These are phyloP conservation scores for Beroe ovata DNA, from an alignment of 37 sponge, comb jelly and placozoan genomes.

Conservation along the genomic window DNA sequence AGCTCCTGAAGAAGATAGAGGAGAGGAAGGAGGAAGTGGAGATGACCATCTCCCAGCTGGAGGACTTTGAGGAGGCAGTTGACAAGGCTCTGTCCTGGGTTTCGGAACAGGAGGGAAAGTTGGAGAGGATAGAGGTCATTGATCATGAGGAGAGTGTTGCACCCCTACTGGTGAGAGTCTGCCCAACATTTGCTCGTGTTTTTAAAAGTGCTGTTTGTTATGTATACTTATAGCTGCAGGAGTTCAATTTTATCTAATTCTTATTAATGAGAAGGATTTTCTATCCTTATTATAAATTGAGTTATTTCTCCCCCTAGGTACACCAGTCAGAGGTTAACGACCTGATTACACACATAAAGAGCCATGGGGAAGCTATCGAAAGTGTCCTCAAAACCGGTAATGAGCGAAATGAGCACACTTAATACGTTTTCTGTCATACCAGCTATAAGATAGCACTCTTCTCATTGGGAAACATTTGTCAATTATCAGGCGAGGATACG, in stretches of 20 bases:
- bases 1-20: constrained; percentile 35
- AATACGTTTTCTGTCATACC: too few relatives aligned
- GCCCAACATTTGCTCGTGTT: too few relatives aligned
- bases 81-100: constrained; percentile 61
- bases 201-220: too few relatives aligned
- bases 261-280: too few relatives aligned
- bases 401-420: too few relatives aligned
- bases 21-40: constrained; percentile 42
- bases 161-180: constrained; percentile 32
- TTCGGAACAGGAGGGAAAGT: background rate
- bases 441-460: too few relatives aligned
- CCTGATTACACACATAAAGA: constrained; percentile 49
- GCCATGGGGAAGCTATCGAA: constrained; percentile 1
- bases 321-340: constrained; percentile 17
- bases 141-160: constrained; percentile 35
- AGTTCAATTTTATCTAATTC: too few relatives aligned
- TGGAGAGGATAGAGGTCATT: constrained; percentile 18
- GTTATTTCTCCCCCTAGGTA: too few relatives aligned
- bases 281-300: too few relatives aligned
- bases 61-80: constrained; percentile 52
- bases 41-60: constrained; percentile 33
- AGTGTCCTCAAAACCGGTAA: constrained; percentile 58
- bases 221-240: too few relatives aligned
- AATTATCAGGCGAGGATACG: constrained; percentile 40
- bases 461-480: too few relatives aligned